These are phyloP conservation scores for Danionella cerebrum DNA, from an alignment of 2,113 vertebrate genomes.

Conservation along the genomic window DNA sequence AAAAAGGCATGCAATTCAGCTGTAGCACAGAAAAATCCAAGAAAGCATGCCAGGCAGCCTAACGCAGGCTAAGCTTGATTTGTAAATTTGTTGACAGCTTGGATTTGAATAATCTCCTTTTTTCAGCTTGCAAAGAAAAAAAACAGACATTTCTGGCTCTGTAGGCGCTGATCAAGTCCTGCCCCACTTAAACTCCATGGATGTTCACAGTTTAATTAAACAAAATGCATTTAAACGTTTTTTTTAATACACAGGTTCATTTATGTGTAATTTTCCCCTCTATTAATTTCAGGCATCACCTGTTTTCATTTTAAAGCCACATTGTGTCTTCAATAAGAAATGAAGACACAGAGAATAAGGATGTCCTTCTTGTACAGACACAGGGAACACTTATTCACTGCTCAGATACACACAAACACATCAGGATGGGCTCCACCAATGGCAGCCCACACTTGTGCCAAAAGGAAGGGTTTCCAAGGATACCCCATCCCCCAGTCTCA, in stretches of 20 bases:
- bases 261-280: no score
- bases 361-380: conserved; percentile 50
- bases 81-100: not conserved
- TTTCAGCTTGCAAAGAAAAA: not conserved
- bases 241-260: no score
- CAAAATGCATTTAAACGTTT: no score
- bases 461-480: conserved; percentile 57
- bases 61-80: not conserved
- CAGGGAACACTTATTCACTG: conserved; percentile 43
- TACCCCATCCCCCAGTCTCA: conserved; percentile 37
- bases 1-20: conserved; percentile 42
- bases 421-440: conserved; percentile 46
- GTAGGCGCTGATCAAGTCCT: not conserved
- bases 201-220: no score
- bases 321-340: conserved; percentile 35
- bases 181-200: conserved; percentile 2
- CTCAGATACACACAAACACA: conserved; percentile 24
- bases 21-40: conserved; percentile 6
- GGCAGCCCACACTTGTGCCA: conserved; percentile 37
- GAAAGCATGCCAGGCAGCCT: conserved; percentile 22
- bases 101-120: conserved; percentile 10
- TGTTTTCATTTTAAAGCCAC: no score
- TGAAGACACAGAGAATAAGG: conserved; percentile 30
- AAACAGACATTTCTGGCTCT: not conserved
- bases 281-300: no score